A percentile compares a stretch with the other conserved stretches of the same genome.
Evolutionary conservation across 2,888 invertebrate genomes (phyloP).

Genomic region (Drosophila bunnanda): DNA sequence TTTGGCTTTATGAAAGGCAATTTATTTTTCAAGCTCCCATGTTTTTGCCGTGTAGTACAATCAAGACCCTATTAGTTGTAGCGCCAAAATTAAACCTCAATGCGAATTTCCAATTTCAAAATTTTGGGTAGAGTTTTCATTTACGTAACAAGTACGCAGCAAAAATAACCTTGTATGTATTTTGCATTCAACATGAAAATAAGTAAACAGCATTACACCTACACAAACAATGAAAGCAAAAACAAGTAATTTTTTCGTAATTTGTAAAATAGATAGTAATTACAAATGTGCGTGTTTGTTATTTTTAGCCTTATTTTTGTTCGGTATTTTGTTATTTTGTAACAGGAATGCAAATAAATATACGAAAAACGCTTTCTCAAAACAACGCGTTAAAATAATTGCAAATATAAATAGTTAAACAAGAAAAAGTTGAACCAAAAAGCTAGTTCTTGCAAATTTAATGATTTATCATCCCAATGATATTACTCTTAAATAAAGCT

Average conservation of each 20-base stretch:
- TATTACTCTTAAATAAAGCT: background rate
- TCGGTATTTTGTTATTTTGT: background rate
- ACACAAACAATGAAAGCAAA: background rate
- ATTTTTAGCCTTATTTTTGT: slow-evolving; percentile 3
- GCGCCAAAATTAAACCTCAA: slow-evolving; percentile 22
- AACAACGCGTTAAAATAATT: background rate
- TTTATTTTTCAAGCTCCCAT: background rate
- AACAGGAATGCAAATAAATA: slow-evolving; percentile 1
- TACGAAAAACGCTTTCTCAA: background rate
- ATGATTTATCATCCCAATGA: background rate
- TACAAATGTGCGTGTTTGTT: background rate
- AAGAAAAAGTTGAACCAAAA: too few species aligned
- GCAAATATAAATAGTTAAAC: background rate
- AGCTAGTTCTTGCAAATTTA: background rate
- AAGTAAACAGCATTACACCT: slow-evolving; percentile 4
- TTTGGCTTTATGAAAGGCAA: too few species aligned
- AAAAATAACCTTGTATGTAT: slow-evolving; percentile 13
- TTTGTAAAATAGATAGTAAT: slow-evolving; percentile 14
- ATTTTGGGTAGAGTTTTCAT: slow-evolving; percentile 14
- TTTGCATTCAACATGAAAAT: slow-evolving; percentile 4
- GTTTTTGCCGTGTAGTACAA: slow-evolving; percentile 1
- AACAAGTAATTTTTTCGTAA: background rate
- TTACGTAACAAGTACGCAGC: slow-evolving; percentile 1
- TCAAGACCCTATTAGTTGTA: slow-evolving; percentile 7
- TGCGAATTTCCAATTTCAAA: slow-evolving; percentile 30